Evolutionary conservation across 2,888 invertebrate species (phyloP).

Genomic region (Linhomoeus sp.): DNA sequence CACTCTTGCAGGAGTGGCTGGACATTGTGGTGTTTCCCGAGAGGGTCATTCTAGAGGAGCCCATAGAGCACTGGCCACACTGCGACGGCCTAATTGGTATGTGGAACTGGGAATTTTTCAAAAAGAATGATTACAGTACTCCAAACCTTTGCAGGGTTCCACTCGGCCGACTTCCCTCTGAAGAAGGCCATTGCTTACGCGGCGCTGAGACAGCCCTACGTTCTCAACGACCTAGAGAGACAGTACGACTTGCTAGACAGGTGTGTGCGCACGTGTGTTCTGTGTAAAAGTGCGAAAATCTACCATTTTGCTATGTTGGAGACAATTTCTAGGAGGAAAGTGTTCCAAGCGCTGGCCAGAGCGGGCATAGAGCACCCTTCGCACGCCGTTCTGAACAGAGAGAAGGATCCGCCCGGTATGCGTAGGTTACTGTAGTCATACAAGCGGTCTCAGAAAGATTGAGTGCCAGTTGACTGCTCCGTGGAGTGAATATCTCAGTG

Average conservation of each 20-base stretch:
- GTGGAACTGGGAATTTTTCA: conserved; percentile 13
- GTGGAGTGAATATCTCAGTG: no score
- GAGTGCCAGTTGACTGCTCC: no score
- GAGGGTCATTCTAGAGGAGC: conserved; percentile 78
- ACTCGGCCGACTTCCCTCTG: conserved; percentile 56
- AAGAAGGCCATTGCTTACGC: conserved; percentile 94
- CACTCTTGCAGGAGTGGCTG: conserved; percentile 16
- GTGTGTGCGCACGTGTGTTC: conserved; percentile 32
- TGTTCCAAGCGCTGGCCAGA: conserved; percentile 73
- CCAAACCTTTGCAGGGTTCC: conserved; percentile 9
- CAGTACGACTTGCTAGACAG: conserved; percentile 84
- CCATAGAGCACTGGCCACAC: conserved; percentile 90
- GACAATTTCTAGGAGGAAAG: conserved; percentile 41
- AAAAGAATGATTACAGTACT: background rate
- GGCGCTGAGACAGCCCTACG: conserved; percentile 73
- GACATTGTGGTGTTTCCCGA: conserved; percentile 64
- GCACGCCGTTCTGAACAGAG: conserved; percentile 85
- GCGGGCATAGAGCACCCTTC: conserved; percentile 93
- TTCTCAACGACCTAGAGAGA: conserved; percentile 93
- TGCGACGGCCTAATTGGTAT: conserved; percentile 86
- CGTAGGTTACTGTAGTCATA: no score
- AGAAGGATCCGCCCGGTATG: conserved; percentile 26
- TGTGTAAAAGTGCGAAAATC: no score
- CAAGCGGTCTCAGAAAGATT: no score
- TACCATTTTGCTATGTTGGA: no score